These are phyloP conservation scores for Tupiocoris notatus DNA, from an alignment of 2,888 invertebrate genomes.

Conservation along the genomic window DNA sequence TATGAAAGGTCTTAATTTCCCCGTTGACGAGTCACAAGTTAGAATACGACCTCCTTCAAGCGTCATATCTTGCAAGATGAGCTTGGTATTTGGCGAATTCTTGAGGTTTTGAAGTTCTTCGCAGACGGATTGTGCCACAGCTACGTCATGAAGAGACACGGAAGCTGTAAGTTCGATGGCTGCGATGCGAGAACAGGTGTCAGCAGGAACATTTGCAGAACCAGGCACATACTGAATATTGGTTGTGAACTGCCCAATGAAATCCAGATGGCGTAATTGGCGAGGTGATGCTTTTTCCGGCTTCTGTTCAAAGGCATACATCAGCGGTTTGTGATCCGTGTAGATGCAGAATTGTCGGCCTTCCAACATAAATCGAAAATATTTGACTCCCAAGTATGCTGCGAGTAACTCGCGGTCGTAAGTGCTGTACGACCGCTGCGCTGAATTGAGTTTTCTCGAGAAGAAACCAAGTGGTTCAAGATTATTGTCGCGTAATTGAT, in stretches of 20 bases:
- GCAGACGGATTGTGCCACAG: background rate
- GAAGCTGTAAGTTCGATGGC: background rate
- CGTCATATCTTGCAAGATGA: background rate
- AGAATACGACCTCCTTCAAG: background rate
- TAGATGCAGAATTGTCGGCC: constrained; percentile 4
- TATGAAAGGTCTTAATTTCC: background rate
- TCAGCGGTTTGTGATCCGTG: constrained; percentile 20
- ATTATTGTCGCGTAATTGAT: constrained; percentile 48
- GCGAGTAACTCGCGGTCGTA: constrained; percentile 46
- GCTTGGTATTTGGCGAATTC: background rate
- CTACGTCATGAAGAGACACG: background rate
- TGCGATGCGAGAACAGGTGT: background rate
- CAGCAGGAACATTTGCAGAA: background rate
- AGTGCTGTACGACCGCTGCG: constrained; percentile 9
- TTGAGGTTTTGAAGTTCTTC: background rate
- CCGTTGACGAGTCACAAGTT: background rate
- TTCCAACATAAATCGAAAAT: constrained; percentile 15
- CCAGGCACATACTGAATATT: constrained; percentile 6
- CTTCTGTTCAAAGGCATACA: background rate
- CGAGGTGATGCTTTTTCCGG: constrained; percentile 17
- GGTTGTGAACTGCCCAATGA: constrained; percentile 9
- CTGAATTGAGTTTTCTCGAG: constrained; percentile 12
- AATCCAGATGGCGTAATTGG: constrained; percentile 18
- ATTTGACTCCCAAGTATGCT: constrained; percentile 29
- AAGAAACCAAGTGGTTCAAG: constrained; percentile 44